phyloP scores from a whole-genome alignment of 2,113 vertebrate genomes.

The Chionis minor region DNA sequence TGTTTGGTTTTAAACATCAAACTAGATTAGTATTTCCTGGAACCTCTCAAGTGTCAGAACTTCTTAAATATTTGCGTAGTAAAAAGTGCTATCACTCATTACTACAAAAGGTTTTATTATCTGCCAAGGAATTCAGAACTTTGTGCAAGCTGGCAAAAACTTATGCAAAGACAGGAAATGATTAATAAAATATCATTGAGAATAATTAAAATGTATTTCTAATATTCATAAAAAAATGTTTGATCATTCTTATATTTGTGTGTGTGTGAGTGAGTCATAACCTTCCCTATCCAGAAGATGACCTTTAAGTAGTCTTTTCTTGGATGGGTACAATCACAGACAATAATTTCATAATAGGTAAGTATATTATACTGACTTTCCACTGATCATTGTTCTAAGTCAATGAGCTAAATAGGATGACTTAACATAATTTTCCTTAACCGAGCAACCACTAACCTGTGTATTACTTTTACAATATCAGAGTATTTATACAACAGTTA shows the following conservation, averaged over 20 bases:
- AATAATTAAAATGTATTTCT: neutral
- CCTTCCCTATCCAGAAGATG: neutral
- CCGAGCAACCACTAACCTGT: neutral
- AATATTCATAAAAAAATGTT: neutral
- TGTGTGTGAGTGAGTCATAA: neutral
- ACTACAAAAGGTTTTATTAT: neutral
- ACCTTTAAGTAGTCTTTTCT: neutral
- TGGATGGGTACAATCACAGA: neutral
- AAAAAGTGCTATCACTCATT: neutral
- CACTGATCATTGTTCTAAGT: neutral
- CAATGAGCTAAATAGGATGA: neutral
- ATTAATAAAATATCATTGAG: neutral
- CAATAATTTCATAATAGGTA: neutral
- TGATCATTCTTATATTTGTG: neutral
- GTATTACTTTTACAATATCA: neutral
- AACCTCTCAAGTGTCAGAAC: neutral
- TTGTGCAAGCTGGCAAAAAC: neutral
- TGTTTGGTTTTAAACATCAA: neutral
- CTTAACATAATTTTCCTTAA: neutral
- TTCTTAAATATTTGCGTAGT: neutral
- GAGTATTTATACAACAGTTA: neutral
- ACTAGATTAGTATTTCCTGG: constrained; percentile 2
- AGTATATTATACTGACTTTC: neutral
- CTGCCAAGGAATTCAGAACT: constrained; percentile 32
- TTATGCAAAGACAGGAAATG: neutral